Conservation (phyloP, 2,888 invertebrate genomes). For the Amaurobius ferox region DNA sequence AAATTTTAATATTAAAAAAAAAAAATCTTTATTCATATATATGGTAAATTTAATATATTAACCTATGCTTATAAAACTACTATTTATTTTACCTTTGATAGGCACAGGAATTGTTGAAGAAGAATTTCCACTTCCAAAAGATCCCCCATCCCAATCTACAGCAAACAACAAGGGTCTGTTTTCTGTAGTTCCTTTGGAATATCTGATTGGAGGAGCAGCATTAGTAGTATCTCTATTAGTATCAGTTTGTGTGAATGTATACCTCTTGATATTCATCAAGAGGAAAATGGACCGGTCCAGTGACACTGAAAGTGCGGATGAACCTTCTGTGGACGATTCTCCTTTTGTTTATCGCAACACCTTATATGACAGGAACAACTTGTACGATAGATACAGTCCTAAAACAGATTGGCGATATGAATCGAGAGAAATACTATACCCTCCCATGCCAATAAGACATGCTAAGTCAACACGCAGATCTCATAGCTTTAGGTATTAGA, state of each 20-base stretch:
- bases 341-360: slow-evolving; percentile 26
- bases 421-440: slow-evolving; percentile 64
- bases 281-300: slow-evolving; percentile 15
- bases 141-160: slow-evolving; percentile 12
- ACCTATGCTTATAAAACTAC: no score
- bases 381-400: slow-evolving; percentile 56
- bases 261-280: slow-evolving; percentile 44
- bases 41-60: no score
- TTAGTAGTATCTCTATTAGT: slow-evolving; percentile 45
- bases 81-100: background rate
- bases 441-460: slow-evolving; percentile 68
- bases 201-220: slow-evolving; percentile 56
- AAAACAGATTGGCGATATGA: slow-evolving; percentile 58
- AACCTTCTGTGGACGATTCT: slow-evolving; percentile 23
- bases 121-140: slow-evolving; percentile 41
- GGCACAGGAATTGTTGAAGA: slow-evolving; percentile 60
- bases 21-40: no score
- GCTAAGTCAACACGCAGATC: slow-evolving; percentile 50
- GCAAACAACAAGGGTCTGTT: background rate
- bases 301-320: slow-evolving; percentile 35
- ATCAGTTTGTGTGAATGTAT: slow-evolving; percentile 62
- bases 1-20: no score
- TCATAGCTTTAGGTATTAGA: slow-evolving; percentile 61
- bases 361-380: slow-evolving; percentile 18
- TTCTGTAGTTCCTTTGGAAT: slow-evolving; percentile 25